A percentile compares a stretch with the other conserved stretches of the same genome.
Conservation (phyloP, 2,888 invertebrate genomes). For the Glyphotaelius pellucidus region DNA sequence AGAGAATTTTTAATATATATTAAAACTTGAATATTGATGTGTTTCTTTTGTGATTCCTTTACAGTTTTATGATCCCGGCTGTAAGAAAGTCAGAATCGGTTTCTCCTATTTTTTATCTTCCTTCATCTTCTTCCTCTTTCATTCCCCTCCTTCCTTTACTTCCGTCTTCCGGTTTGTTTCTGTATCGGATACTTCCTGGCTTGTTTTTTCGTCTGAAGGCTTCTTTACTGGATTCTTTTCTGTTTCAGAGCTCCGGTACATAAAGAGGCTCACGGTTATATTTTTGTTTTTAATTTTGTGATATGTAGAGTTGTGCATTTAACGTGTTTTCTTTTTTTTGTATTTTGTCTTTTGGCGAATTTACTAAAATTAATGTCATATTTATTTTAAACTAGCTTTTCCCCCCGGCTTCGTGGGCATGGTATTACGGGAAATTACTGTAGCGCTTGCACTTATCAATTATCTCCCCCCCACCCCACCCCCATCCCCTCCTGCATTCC, state of each 20-base stretch:
- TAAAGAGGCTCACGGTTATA: background rate
- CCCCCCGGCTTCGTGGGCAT: too few species aligned
- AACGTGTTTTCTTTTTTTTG: background rate
- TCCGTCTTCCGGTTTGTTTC: constrained; percentile 23
- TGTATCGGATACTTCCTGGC: constrained; percentile 19
- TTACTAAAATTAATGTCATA: background rate
- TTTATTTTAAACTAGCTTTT: too few species aligned
- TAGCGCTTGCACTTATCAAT: too few species aligned
- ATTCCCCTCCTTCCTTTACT: background rate
- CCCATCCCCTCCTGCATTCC: too few species aligned
- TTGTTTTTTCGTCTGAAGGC: background rate
- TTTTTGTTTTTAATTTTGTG: background rate
- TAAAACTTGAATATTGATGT: too few species aligned
- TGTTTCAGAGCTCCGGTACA: background rate
- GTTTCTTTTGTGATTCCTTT: background rate
- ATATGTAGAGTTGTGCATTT: background rate
- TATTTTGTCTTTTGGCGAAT: background rate
- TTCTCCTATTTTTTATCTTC: background rate
- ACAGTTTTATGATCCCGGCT: background rate
- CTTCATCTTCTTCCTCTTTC: background rate
- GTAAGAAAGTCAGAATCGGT: background rate
- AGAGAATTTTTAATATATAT: too few species aligned
- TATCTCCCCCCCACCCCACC: too few species aligned
- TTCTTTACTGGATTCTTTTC: background rate
- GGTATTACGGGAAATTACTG: too few species aligned